Evolutionary conservation across 2,888 invertebrate species (phyloP), one percentile per base, ranked within the genome.

Genomic region (Aporophyla lueneburgensis): DNA sequence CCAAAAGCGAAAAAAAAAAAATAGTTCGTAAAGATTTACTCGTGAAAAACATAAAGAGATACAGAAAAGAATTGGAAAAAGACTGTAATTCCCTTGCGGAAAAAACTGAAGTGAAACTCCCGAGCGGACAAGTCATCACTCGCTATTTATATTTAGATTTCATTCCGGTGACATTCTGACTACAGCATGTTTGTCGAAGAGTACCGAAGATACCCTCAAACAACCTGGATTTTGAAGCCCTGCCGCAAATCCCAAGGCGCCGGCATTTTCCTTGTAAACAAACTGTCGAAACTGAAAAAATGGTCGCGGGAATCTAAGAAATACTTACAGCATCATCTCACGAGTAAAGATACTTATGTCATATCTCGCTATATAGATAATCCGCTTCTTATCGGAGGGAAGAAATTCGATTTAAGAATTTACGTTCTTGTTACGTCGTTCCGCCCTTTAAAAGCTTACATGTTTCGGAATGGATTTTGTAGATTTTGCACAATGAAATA

Each of bases 141-240:
- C 97, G 98, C 89, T 98, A 98, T 92, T 93, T 98, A 72, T 97
- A 98, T 93, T 96, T 98, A 92, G 99, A 99, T 95, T 99, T 99
- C 89, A 98, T 99, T 86, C 99, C 99, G 0, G 97, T 98, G n/a
- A 99, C 99, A 0, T 99, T 98, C 99, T 72, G 99, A 99, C 94
- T 99, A 99, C 93, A 99, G 99, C 93, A 98, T 99, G 97, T 99
- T 99, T 94, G 99, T 99, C 0, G 99, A 99, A 92, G 99, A 99
- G 92, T 99, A 99, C 93, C 97, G 99, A 71, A 99, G 99, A 95
- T 98, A 98, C 84, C 99, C 99, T 0, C 98, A 98, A 91, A 98
- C 98, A 86, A 99, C 99, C 0, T 99, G 99, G 99, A 99, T 99
- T 80, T 98, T 99, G 98, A 99, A 99, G 93, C 99, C 99, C 0